Conservation (phyloP, 2,888 invertebrate genomes). For the Leptinotarsa haldemani region DNA sequence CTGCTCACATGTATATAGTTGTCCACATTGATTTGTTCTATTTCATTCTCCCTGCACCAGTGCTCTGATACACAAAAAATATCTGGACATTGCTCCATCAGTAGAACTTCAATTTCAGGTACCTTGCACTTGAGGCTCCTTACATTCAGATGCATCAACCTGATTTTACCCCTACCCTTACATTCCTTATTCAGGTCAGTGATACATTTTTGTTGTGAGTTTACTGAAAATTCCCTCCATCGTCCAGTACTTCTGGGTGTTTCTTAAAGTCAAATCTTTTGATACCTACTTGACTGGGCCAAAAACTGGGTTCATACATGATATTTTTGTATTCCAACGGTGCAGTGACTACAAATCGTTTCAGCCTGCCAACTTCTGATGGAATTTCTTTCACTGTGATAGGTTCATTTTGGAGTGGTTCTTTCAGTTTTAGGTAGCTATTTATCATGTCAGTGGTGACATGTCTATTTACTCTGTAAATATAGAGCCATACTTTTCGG, state of each 20-base stretch:
- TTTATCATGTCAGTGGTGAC: slow-evolving; percentile 2
- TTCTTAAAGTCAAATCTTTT: background rate
- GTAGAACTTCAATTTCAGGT: background rate
- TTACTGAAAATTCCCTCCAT: background rate
- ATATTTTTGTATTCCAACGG: background rate
- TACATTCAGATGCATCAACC: background rate
- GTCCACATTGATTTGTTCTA: no score
- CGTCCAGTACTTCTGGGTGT: background rate
- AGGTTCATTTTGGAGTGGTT: background rate
- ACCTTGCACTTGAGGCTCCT: slow-evolving; percentile 1
- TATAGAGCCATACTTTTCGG: background rate
- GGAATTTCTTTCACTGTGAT: background rate
- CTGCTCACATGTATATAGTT: no score
- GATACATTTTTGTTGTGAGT: background rate
- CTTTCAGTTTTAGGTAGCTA: background rate
- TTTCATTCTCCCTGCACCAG: no score
- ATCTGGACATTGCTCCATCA: no score
- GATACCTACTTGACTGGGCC: background rate
- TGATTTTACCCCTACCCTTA: background rate
- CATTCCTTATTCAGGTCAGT: background rate
- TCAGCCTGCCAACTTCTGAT: background rate
- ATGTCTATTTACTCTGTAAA: background rate
- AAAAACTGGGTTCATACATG: no score
- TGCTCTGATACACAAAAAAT: no score
- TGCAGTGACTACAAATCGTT: slow-evolving; percentile 1